A percentile compares a stretch with the other conserved stretches of the same genome.
Conservation (phyloP, 1,140 invertebrate species). For the Pentalonia nigronervosa region DNA sequence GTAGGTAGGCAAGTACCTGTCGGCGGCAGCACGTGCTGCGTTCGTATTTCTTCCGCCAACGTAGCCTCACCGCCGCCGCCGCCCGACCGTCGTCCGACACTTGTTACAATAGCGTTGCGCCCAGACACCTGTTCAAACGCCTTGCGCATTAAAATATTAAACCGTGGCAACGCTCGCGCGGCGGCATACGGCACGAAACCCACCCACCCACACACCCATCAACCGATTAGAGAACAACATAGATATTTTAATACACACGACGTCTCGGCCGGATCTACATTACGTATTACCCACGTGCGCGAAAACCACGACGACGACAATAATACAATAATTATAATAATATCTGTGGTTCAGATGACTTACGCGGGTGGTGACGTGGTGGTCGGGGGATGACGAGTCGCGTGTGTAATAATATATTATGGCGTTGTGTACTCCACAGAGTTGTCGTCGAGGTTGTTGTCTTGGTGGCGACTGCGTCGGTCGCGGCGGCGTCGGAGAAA, state of each 20-base stretch:
- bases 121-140: slow-evolving; percentile 52
- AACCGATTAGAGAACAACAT: too few relatives aligned
- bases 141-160: not conserved
- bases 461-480: not conserved
- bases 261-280: not conserved
- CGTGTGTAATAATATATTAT: not conserved
- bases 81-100: slow-evolving; percentile 32
- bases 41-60: not conserved
- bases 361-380: not conserved
- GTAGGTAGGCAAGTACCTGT: too few relatives aligned
- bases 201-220: not conserved
- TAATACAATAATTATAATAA: not conserved
- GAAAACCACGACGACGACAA: not conserved
- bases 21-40: not conserved
- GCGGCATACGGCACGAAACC: not conserved
- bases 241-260: too few relatives aligned
- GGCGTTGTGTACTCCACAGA: too few relatives aligned
- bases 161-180: not conserved
- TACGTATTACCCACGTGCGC: not conserved
- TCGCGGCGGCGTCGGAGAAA: not conserved
- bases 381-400: not conserved
- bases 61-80: too few relatives aligned
- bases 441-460: not conserved
- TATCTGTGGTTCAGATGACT: not conserved
- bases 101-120: slow-evolving; percentile 42